Evolutionary conservation across 2,797 vertebrate species (phyloP).

Genomic region (Phoebastria nigripes): DNA sequence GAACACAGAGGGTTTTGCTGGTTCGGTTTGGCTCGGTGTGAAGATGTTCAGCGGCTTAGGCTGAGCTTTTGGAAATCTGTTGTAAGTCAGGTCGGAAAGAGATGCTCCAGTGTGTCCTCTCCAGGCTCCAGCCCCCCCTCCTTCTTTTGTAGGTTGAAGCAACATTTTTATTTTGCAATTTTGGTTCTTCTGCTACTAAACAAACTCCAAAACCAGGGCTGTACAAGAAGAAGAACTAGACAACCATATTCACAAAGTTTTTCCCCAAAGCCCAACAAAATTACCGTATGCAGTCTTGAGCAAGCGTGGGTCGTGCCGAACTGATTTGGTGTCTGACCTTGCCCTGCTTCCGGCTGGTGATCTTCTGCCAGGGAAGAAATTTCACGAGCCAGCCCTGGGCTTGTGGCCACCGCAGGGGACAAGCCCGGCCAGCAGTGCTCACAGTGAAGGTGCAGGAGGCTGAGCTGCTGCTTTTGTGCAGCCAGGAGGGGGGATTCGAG

Average conservation of each 20-base stretch:
- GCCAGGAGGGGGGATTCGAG: accelerated
- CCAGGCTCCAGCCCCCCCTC: not conserved
- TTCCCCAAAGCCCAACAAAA: not conserved
- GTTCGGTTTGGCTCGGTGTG: accelerated
- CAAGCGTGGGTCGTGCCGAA: not conserved
- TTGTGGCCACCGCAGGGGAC: not conserved
- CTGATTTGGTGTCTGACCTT: not conserved
- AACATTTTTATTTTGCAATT: not conserved
- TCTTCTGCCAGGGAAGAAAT: too few relatives aligned
- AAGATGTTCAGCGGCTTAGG: not conserved
- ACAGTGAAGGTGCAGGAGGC: not conserved
- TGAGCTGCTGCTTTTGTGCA: not conserved
- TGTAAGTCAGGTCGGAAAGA: not conserved
- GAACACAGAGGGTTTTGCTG: not conserved
- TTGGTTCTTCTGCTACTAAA: not conserved
- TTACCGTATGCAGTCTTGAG: accelerated
- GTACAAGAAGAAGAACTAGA: not conserved
- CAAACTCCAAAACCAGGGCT: not conserved
- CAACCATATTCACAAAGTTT: not conserved
- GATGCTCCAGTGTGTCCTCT: not conserved
- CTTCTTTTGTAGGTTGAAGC: not conserved
- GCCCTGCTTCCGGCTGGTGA: not conserved
- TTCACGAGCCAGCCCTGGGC: not conserved
- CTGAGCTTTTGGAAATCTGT: not conserved
- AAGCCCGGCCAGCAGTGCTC: not conserved